phyloP scores from a whole-genome alignment of 2,888 invertebrate species.

The Agriopis leucophaearia region DNA sequence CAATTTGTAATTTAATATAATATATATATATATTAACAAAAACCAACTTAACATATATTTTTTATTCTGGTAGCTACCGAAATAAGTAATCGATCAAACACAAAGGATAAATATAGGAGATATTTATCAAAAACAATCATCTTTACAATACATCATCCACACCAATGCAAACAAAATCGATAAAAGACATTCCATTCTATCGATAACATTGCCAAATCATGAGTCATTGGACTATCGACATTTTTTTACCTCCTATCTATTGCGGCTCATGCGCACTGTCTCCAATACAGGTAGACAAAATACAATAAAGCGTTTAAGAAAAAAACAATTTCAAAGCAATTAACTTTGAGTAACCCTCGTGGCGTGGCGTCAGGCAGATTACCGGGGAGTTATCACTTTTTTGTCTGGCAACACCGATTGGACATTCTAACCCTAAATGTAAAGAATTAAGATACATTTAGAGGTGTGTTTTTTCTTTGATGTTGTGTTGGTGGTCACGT shows the following conservation, averaged over 20 bases:
- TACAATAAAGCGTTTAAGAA: constrained; percentile 79
- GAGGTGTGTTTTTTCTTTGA: constrained; percentile 24
- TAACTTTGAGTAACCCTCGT: constrained; percentile 78
- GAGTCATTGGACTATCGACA: constrained; percentile 61
- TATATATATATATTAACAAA: too few relatives aligned
- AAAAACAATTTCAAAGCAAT: constrained; percentile 81
- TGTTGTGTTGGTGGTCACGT: constrained; percentile 74
- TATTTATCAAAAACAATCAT: constrained; percentile 1
- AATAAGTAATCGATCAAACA: neutral
- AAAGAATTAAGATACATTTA: constrained; percentile 52
- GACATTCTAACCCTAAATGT: constrained; percentile 49
- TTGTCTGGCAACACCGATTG: constrained; percentile 53
- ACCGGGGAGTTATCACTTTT: constrained; percentile 83
- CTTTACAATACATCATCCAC: constrained; percentile 36
- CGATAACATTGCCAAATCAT: constrained; percentile 70
- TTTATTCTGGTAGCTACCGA: too few relatives aligned
- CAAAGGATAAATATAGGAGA: neutral
- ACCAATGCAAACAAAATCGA: constrained; percentile 65
- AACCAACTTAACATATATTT: too few relatives aligned
- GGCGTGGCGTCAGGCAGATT: constrained; percentile 84
- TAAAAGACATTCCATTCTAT: constrained; percentile 63
- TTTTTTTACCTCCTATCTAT: constrained; percentile 67
- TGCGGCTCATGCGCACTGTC: constrained; percentile 66
- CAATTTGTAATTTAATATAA: too few relatives aligned
- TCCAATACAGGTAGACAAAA: constrained; percentile 81